A percentile compares a stretch with the other conserved stretches of the same genome.
Conservation (phyloP, 2,888 invertebrate species). For the Eueremaeus valkanovi region DNA sequence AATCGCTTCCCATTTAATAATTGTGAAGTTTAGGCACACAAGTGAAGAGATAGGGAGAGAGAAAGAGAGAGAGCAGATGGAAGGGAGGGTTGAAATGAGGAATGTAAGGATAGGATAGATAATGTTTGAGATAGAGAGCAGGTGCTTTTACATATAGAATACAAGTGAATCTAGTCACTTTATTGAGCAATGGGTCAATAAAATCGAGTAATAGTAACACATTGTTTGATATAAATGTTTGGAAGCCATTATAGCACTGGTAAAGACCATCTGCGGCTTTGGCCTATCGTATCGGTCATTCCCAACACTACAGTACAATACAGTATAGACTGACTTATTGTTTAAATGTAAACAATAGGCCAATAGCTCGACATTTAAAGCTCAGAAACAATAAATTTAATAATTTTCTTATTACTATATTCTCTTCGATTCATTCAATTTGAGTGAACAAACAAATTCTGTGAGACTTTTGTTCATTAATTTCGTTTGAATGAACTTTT, state of each 20-base stretch:
- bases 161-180: constrained; percentile 30
- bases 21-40: constrained; percentile 29
- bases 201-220: constrained; percentile 27
- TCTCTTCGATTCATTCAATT: no score
- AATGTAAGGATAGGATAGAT: no score
- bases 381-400: background rate
- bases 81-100: background rate
- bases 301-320: no score
- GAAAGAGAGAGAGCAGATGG: background rate
- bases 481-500: background rate
- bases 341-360: background rate
- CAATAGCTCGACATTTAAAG: no score
- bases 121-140: no score
- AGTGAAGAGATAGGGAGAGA: no score
- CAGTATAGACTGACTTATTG: constrained; percentile 9
- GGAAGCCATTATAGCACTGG: background rate
- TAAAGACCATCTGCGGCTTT: constrained; percentile 19
- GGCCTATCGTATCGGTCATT: background rate
- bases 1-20: background rate
- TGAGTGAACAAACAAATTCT: no score
- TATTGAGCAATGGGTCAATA: constrained; percentile 30
- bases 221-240: constrained; percentile 15
- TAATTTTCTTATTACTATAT: background rate
- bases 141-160: background rate
- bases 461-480: constrained; percentile 1